phyloP scores from a whole-genome alignment of 2,888 invertebrate genomes.

The Celastrina argiolus region DNA sequence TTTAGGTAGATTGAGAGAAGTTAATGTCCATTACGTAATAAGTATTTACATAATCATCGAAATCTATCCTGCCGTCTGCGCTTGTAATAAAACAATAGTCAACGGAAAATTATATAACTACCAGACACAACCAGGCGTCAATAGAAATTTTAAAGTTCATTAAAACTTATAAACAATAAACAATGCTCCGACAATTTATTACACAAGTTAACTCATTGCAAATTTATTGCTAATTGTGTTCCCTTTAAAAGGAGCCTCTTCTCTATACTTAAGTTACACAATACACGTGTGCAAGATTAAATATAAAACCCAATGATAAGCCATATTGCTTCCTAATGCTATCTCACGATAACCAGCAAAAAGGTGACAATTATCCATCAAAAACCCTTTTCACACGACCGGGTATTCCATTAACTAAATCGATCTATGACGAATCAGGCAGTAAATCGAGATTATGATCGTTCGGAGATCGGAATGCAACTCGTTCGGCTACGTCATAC shows the following conservation, averaged over 20 bases:
- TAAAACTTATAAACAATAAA: background rate
- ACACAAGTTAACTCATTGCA: background rate
- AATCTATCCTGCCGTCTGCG: background rate
- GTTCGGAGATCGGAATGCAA: constrained; percentile 72
- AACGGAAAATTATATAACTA: background rate
- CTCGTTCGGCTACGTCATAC: constrained; percentile 76
- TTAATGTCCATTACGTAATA: background rate
- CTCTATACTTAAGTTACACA: too few relatives aligned
- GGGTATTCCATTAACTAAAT: constrained; percentile 73
- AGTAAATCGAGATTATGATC: constrained; percentile 74
- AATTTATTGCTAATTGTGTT: background rate
- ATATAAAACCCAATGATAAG: background rate
- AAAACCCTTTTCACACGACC: constrained; percentile 57
- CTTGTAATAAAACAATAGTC: background rate
- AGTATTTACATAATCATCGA: background rate
- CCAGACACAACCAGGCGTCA: background rate
- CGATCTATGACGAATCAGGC: constrained; percentile 74
- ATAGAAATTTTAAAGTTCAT: background rate
- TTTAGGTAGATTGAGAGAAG: too few relatives aligned
- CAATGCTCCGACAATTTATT: background rate
- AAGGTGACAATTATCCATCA: constrained; percentile 25
- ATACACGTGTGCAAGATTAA: background rate
- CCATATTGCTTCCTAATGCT: background rate
- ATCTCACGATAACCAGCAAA: constrained; percentile 8
- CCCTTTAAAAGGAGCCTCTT: background rate